Base-by-base conservation (phyloP, 1,140 invertebrate species). In the Lepidurus couesii region DNA sequence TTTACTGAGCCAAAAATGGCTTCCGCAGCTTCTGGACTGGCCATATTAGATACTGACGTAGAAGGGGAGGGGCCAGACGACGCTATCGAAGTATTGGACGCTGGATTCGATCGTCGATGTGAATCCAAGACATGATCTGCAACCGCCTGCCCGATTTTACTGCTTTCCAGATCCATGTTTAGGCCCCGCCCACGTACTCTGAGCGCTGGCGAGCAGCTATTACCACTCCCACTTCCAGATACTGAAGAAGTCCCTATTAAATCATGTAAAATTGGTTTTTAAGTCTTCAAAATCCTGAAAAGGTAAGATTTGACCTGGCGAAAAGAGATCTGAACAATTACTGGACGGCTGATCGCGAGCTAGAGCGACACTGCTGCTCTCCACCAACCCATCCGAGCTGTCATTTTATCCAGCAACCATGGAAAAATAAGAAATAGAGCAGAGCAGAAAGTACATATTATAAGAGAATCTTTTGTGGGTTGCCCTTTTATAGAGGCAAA, bases 171-270 rank as follows among this genome's bases (percentile, higher is more conserved):
- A 80, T 81, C 77, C 74, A 79, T 75, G 34, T 74, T 75, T 9
- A 79, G 21, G 43, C 44, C 7, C 16, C 74, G 73, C 2, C 74
- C 73, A 9, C 78, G 11, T 16, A 74, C 16, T 65, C 53, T 92
- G 91, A 65, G 88, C 90, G 81, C 88, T 90, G 81, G 93, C 92
- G 80, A 92, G 84, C 77, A 87, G 86, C 81, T 92, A 92, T 89
- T 74, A 91, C 90, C 75, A 87, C 85, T 75, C 87, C 6, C 8
- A 65, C 53, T 65, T 21, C 53, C 75, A 44, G 11, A 45, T 10
- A 26, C 16, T 7, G 9, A 77, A 13, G 16, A 7, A 77, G 44
- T 11, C 1, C 21, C 42, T 13, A 24, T 5, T 7, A 77, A 77
- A 45, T 44, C 24, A 77, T 2, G 34, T 34, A 34, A 34, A 34